phyloP scores from a whole-genome alignment of 2,113 vertebrate species.

The Climacteris rufus region DNA sequence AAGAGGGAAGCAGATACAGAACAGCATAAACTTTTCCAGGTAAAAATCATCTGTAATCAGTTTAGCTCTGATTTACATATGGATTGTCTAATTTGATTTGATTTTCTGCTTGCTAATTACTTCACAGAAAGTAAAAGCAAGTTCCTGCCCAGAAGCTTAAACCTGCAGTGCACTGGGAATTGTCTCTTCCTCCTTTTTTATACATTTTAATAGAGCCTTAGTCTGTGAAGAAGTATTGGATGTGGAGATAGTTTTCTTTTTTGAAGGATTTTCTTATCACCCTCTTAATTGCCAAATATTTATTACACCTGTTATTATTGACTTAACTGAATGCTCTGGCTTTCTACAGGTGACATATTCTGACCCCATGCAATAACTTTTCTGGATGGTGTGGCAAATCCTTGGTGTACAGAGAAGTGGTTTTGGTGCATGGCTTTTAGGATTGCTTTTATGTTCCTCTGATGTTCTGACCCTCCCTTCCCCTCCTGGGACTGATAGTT shows the following conservation, averaged over 20 bases:
- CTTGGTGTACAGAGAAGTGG: background rate
- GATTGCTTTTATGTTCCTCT: background rate
- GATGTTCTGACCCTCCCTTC: background rate
- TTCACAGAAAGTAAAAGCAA: background rate
- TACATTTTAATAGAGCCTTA: background rate
- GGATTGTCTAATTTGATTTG: background rate
- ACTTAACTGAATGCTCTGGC: background rate
- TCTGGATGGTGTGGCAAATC: rapidly evolving
- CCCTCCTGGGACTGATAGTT: background rate
- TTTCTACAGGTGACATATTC: background rate
- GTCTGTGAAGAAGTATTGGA: background rate
- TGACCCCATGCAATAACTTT: background rate
- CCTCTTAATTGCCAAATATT: background rate
- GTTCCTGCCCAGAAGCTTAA: background rate
- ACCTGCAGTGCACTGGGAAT: background rate
- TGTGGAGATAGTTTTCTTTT: background rate
- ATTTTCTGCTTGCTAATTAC: background rate
- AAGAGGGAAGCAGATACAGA: background rate
- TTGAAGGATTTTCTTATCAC: background rate
- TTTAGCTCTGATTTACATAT: background rate
- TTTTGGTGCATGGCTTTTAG: background rate
- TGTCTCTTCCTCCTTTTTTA: background rate
- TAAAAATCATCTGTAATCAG: background rate
- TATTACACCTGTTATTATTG: background rate
- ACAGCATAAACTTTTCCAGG: background rate